Base-by-base conservation (phyloP, 2,113 vertebrate species). In the Grus americana region DNA sequence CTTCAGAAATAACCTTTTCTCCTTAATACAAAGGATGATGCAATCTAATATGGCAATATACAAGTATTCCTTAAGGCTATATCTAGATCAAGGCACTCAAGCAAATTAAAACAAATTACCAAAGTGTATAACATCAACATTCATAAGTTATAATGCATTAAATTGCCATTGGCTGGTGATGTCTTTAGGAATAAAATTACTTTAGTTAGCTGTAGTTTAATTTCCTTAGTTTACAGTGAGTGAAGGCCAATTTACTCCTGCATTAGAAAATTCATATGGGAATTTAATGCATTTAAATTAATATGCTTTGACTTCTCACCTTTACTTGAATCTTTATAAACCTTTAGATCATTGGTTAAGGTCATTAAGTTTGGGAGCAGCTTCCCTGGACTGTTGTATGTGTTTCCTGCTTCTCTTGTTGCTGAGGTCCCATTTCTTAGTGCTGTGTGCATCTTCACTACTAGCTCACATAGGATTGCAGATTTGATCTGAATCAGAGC, bases 51-150 rank as follows among this genome's bases (percentile, higher is more conserved):
- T 86, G 92, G 92, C 67, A 88, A 80, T 80, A 79, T 54, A 44
- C 55, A 79, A 82, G 71, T 58, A 65, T 96, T 96, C 90, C 95
- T 96, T 95, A 88, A 95, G 92, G 95, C 94, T 90, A 73, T 88
- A 76, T 93, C 88, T 88, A 79, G 85, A 95, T 92, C 79, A 92
- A 93, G 71, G 93, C 87, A 62, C 63, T 97, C 67, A 73, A 86
- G 94, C 90, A 82, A 94, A 96, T 95, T 96, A 95, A 94, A 91
- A 80, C 93, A 81, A 96, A 96, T 96, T 95, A 92, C 80, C 57
- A 32, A 85, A 96, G 80, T 94, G 87, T 92, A 68, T 66, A 85
- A 67, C 91, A 97, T 95, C 89, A 96, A 79, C 94, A 95, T 94
- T 90, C 63, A 16, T 95, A 95, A 95, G 58, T 88, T 96, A 62